phyloP scores from a whole-genome alignment of 2,888 invertebrate species.

The Amblyteles armatorius region DNA sequence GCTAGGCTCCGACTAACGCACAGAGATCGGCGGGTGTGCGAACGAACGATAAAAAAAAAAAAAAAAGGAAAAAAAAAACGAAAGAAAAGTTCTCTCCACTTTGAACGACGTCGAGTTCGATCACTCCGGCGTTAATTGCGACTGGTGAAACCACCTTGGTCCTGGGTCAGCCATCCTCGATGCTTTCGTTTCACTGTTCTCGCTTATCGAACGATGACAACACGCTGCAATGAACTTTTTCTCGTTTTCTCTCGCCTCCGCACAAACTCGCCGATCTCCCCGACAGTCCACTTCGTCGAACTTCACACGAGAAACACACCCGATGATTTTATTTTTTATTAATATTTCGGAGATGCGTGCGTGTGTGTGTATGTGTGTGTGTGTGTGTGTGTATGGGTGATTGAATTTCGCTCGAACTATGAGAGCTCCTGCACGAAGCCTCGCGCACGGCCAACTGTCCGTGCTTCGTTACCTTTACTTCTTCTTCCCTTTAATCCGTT shows the following conservation, averaged over 20 bases:
- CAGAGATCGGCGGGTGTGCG: neutral
- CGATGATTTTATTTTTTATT: neutral
- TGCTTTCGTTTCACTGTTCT: neutral
- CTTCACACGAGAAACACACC: neutral
- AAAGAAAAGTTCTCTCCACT: neutral
- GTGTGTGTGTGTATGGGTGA: neutral
- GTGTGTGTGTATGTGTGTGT: neutral
- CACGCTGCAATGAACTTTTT: neutral
- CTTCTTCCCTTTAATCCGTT: slow-evolving; percentile 66
- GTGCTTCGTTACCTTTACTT: slow-evolving; percentile 57
- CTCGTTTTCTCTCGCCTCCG: neutral
- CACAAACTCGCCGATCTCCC: neutral
- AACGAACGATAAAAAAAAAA: neutral
- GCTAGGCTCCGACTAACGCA: slow-evolving; percentile 29
- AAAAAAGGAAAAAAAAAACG: slow-evolving; percentile 30
- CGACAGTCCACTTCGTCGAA: neutral
- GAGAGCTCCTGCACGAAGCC: slow-evolving; percentile 70
- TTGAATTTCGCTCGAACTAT: slow-evolving; percentile 39
- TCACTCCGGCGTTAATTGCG: slow-evolving; percentile 70
- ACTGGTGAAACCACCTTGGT: slow-evolving; percentile 56
- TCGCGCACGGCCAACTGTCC: slow-evolving; percentile 74
- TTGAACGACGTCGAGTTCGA: slow-evolving; percentile 24
- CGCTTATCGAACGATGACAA: slow-evolving; percentile 24
- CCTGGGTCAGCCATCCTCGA: slow-evolving; percentile 63
- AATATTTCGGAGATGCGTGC: slow-evolving; percentile 7